These are phyloP conservation scores for Carettochelys insculpta DNA, from an alignment of 2,113 vertebrate species.

Conservation along the genomic window DNA sequence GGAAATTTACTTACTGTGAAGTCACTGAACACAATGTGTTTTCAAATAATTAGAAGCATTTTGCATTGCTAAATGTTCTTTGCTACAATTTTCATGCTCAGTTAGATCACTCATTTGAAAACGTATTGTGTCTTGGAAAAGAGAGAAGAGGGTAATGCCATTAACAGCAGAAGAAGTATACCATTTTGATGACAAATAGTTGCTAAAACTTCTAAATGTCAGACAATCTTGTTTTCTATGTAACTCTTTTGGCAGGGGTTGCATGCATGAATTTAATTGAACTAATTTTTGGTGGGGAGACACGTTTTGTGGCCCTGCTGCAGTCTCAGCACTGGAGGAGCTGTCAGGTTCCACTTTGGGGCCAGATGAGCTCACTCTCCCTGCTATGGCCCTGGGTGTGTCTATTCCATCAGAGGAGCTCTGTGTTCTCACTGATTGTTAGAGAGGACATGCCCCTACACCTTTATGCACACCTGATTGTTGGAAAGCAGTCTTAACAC, in stretches of 20 bases:
- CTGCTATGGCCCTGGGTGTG: no score
- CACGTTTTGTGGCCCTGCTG: no score
- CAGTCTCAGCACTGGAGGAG: no score
- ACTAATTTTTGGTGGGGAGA: no score
- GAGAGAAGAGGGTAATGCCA: not conserved
- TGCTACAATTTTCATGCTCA: not conserved
- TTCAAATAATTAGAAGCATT: not conserved
- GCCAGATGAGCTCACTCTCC: no score
- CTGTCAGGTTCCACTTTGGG: no score
- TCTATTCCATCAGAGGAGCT: no score
- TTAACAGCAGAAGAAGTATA: slow-evolving; percentile 28
- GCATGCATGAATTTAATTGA: no score
- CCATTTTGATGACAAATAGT: not conserved
- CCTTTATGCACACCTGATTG: no score
- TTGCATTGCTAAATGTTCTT: not conserved
- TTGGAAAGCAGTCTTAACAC: not conserved
- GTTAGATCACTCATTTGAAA: not conserved
- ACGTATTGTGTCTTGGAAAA: not conserved
- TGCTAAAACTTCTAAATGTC: not conserved
- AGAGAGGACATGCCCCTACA: no score
- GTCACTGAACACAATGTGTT: not conserved
- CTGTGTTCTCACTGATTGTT: no score
- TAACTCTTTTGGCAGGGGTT: not conserved
- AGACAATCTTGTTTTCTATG: not conserved
- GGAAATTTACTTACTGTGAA: not conserved